Conservation (phyloP, 2,113 vertebrate genomes). For the Hydropotes inermis region DNA sequence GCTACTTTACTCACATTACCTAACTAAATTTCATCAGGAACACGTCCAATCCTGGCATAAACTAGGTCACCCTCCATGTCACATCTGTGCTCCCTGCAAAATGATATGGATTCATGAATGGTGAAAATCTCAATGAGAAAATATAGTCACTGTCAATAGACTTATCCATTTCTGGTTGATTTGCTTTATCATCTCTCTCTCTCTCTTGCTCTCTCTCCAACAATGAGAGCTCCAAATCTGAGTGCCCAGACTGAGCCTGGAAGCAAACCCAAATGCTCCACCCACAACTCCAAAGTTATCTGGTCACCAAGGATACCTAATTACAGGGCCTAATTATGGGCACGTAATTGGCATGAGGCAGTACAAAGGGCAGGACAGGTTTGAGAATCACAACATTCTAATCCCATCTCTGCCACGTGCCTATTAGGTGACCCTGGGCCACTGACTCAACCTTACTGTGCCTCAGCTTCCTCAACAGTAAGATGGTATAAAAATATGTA, state of each 20-base stretch:
- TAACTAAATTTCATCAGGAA: neutral
- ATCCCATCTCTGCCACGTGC: neutral
- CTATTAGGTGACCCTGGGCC: neutral
- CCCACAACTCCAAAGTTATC: neutral
- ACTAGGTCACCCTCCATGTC: neutral
- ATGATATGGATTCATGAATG: neutral
- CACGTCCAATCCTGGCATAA: neutral
- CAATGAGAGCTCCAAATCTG: neutral
- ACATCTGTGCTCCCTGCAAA: neutral
- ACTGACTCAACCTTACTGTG: neutral
- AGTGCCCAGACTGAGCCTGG: neutral
- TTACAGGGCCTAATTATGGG: neutral
- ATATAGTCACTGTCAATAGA: neutral
- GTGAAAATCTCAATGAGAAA: neutral
- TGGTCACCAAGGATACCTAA: conserved; percentile 16
- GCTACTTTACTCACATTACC: neutral
- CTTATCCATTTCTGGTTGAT: neutral
- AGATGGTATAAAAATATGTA: neutral
- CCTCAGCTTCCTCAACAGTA: conserved; percentile 38
- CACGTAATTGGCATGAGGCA: neutral
- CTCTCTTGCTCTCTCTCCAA: neutral
- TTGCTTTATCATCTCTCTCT: neutral
- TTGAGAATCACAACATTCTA: neutral
- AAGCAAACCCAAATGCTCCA: neutral
- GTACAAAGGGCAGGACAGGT: neutral